Percentiles rank a stretch among this genome's conserved stretches.
Evolutionary conservation across 2,888 invertebrate genomes (phyloP).

Genomic region (Heliconius ismenius): DNA sequence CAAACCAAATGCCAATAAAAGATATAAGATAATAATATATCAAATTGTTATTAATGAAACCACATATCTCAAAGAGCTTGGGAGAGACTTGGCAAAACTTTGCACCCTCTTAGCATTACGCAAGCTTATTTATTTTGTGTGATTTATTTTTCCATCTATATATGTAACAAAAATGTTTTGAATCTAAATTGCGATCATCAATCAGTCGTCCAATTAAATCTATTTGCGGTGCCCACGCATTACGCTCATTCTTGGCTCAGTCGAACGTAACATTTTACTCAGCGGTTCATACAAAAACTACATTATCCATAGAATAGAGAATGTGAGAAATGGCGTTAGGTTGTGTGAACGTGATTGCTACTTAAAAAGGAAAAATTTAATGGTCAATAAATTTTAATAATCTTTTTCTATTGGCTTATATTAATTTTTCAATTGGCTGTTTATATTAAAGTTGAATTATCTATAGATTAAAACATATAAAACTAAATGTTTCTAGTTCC

Average conservation of each 20-base stretch:
- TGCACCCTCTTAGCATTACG: conserved; percentile 9
- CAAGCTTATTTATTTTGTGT: conserved; percentile 31
- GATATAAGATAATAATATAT: neutral
- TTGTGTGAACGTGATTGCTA: neutral
- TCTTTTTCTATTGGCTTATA: neutral
- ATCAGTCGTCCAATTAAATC: conserved; percentile 50
- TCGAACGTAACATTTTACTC: conserved; percentile 57
- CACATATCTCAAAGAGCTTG: neutral
- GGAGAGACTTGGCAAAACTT: conserved; percentile 26
- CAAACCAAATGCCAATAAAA: too few species aligned
- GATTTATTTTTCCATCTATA: conserved; percentile 32
- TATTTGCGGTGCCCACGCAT: conserved; percentile 50
- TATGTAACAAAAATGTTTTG: conserved; percentile 39
- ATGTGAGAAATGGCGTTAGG: conserved; percentile 18
- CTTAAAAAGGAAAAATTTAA: neutral
- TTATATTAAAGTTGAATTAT: neutral
- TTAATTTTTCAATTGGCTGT: neutral
- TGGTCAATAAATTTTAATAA: neutral
- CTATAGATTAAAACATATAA: too few species aligned
- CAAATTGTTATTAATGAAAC: neutral
- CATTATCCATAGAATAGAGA: conserved; percentile 45
- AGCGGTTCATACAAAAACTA: conserved; percentile 59
- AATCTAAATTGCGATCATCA: conserved; percentile 41
- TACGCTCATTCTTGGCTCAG: conserved; percentile 44
- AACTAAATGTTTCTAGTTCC: too few species aligned